Conservation (phyloP, 2,113 vertebrate species). For the Caranx ignobilis region DNA sequence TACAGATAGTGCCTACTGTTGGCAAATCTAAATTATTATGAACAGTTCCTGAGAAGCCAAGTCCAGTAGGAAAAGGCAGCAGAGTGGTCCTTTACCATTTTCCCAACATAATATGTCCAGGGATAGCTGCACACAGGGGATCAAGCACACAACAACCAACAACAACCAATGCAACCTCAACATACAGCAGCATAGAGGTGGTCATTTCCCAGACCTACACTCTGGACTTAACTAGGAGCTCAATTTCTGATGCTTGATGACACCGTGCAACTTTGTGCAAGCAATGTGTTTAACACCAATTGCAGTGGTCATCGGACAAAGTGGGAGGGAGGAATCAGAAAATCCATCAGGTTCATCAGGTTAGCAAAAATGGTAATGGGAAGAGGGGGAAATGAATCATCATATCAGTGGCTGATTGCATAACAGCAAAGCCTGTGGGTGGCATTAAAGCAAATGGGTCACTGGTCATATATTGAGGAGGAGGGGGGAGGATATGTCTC, state of each 20-base stretch:
- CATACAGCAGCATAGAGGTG: constrained; percentile 15
- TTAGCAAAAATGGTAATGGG: constrained; percentile 19
- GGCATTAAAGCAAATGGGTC: constrained; percentile 26
- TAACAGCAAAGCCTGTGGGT: constrained; percentile 41
- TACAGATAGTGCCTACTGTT: constrained; percentile 15
- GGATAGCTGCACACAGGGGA: constrained; percentile 4
- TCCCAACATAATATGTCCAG: background rate
- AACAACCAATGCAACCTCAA: constrained; percentile 35
- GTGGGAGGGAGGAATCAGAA: background rate
- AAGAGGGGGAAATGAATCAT: background rate
- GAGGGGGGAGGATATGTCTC: constrained; percentile 28
- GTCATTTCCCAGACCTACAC: constrained; percentile 10
- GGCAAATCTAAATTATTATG: background rate
- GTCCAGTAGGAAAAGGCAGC: constrained; percentile 15
- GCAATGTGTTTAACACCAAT: constrained; percentile 17
- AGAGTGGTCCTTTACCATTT: background rate
- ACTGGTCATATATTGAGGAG: constrained; percentile 36
- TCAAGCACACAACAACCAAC: constrained; percentile 36
- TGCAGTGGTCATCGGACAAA: constrained; percentile 13
- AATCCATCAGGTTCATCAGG: background rate
- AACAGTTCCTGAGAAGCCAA: background rate
- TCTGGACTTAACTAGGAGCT: constrained; percentile 16
- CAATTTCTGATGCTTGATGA: constrained; percentile 9
- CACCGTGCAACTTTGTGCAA: background rate
- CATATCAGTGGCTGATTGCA: constrained; percentile 21